Evolutionary conservation across 2,797 vertebrate species (phyloP), one percentile per base, ranked within the genome.

Genomic region (Scolopax rusticola): DNA sequence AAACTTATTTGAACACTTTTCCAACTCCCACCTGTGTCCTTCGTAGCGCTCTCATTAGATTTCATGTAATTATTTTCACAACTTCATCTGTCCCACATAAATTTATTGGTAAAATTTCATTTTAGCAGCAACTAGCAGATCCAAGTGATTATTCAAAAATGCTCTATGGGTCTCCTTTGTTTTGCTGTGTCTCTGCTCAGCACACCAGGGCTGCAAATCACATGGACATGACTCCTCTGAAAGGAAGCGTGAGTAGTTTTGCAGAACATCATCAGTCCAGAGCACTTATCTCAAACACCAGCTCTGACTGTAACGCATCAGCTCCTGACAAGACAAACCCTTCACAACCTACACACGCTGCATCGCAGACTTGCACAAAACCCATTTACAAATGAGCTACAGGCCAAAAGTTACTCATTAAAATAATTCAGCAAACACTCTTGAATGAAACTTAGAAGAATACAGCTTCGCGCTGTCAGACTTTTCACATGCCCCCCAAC

Each of bases 71-170:
- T 93, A 64, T 84, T 94, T 76, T 89, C 87, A 86, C 51, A 95
- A 91, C 78, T 94, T 92, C 36, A 84, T 93, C 95, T 41, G 28
- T 95, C 80, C 69, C 89, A 70, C 70, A 84, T 76, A 93, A 91
- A 94, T 20, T 32, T 80, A 64, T 30, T 36, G 40, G 8, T 25
- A 75, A 60, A 79, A 82, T 78, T 94, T 95, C n/a, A 77, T 84
- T 88, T 94, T 71, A 88, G 78, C 85, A 84, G 73, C 93, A 88
- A 71, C 78, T 71, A 94, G 25, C 4, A 45, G 45, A 80, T 61
- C 36, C 28, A 69, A 76, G 30, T 11, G 3, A 60, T 74, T 15
- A 57, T 12, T 84, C 23, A 68, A 41, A 84, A 90, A 75, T 9
- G 11, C 16, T 45, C 23, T 15, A 0, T 4, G 27, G 5, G 28